Evolutionary conservation across 2,113 vertebrate species (phyloP), one percentile per base, ranked within the genome.

Genomic region (Trinectes maculatus): DNA sequence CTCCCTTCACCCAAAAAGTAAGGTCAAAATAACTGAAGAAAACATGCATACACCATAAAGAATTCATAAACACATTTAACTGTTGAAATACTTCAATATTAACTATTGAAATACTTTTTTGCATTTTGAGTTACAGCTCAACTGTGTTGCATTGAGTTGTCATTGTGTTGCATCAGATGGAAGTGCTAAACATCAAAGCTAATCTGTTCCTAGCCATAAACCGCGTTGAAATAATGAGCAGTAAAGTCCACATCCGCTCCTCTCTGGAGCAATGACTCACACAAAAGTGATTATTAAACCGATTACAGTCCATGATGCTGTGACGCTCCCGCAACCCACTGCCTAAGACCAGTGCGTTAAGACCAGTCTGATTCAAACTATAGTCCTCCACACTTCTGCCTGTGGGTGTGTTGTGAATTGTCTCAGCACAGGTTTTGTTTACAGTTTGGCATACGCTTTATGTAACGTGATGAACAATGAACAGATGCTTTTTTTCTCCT

Each of bases 131-230:
- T n/a, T n/a, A n/a, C n/a, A n/a, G n/a, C n/a, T n/a, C 4, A 1
- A 13, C 19, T 0, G 18, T 0, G 8, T 83, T 87, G 75, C 80
- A 36, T 47, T 66, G 63, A 0, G 25, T 68, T 68, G 29, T 71
- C 72, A 3, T 39, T 34, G 75, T 9, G 51, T 85, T 84, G 79
- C 83, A 59, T 88, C 86, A 85, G 34, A 73, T 10, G 53, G 71
- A 81, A 69, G 61, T 44, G 40, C 53, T 48, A 51, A 61, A 73
- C 80, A 77, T 80, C 78, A 82, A 80, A 84, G 59, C 62, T 64
- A 22, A 77, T 49, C 12, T 47, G 39, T 59, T 46, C 24, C 61
- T 47, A 57, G 6, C 4, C 16, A 36, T 16, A 12, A 31, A n/a
- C 16, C 8, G 19, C 53, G 43, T 25, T 37, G 24, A 68, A 72